Evolutionary conservation across 2,797 vertebrate species (phyloP), one percentile per base, ranked within the genome.

Genomic region (Okamejei kenojei): DNA sequence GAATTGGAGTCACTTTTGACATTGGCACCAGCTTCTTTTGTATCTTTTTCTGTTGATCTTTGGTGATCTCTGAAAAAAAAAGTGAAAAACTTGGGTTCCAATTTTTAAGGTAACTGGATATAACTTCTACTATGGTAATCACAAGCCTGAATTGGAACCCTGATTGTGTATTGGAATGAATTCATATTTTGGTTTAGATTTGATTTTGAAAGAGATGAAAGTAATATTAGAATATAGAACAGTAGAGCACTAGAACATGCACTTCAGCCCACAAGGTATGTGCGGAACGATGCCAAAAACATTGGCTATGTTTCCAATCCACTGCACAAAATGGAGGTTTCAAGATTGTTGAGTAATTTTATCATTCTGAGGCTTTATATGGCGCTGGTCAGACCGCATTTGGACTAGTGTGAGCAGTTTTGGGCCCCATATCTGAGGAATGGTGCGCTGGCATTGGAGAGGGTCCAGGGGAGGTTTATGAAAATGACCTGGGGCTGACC

Each of bases 1-100:
- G 90, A 91, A 91, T 73, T 74, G 90, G 68, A 35, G 68, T 35
- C 29, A 91, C 90, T 91, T 38, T 91, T 74, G 68, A 73, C 2
- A 45, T 26, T 45, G 90, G 68, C 90, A 73, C 35, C 10, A 13
- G 32, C 35, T 54, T 91, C 65, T 74, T 73, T 74, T 90, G 15
- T 90, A 19, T 32, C 19, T 90, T 71, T 4, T 6, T 21, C 7
- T 10, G 35, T 90, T 45, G 32, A 71, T 9, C n/a, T 91, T 91
- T 91, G 65, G 21, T 7, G 9, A 73, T 15, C 58, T 45, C 88
- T 71, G 88, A 7, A 91, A 74, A 71, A 17, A 90, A 71, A 71
- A 32, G 17, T 38, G 73, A 74, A 90, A 88, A 84, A 73, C 13
- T 63, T 13, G 7, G 4, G 19, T 32, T 71, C 88, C 71, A 17